These are phyloP conservation scores for Acleris sparsana DNA, from an alignment of 2,888 invertebrate genomes.

Conservation along the genomic window DNA sequence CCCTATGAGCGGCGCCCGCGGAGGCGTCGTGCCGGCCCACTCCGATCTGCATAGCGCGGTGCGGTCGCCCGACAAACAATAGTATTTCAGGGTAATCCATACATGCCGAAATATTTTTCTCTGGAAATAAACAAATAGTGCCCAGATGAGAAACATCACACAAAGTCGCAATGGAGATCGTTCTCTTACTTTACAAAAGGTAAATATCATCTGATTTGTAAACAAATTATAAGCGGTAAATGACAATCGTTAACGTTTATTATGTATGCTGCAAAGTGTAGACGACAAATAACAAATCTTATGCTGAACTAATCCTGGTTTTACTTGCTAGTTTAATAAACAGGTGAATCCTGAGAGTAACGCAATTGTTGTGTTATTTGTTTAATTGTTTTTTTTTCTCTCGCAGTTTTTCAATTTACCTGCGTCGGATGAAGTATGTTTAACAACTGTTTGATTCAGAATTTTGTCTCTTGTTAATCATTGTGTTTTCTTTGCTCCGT, in stretches of 20 bases:
- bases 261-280: conserved; percentile 32
- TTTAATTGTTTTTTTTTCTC: not conserved
- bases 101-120: conserved; percentile 30
- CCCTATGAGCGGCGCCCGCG: not conserved
- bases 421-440: conserved; percentile 10
- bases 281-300: conserved; percentile 23
- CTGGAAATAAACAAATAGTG: conserved; percentile 29
- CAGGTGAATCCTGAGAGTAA: conserved; percentile 20
- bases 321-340: conserved; percentile 9
- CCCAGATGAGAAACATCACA: conserved; percentile 29
- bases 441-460: conserved; percentile 1
- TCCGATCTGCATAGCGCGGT: conserved; percentile 23
- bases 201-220: conserved; percentile 34
- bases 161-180: conserved; percentile 31
- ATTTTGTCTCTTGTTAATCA: not conserved
- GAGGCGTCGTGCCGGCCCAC: not conserved
- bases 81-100: conserved; percentile 35
- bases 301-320: conserved; percentile 32
- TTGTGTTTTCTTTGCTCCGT: conserved; percentile 11
- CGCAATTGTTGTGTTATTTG: conserved; percentile 1
- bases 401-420: conserved; percentile 10
- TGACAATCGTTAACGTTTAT: conserved; percentile 31
- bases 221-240: conserved; percentile 31
- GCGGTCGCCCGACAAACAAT: conserved; percentile 27
- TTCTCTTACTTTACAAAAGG: conserved; percentile 31